phyloP scores from a whole-genome alignment of 2,888 invertebrate genomes.

The Melanostoma scalare region DNA sequence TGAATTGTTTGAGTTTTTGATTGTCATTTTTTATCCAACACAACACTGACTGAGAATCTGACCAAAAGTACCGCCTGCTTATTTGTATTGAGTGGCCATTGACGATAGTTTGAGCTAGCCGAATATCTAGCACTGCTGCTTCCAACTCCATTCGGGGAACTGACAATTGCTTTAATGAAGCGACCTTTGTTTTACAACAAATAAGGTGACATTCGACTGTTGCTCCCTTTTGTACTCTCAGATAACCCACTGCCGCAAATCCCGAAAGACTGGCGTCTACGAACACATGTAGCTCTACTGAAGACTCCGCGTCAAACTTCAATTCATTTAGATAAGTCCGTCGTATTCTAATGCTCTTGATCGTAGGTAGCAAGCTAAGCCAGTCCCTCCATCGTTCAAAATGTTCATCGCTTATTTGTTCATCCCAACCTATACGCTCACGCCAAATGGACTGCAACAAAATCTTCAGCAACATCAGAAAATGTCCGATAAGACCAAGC shows the following conservation, averaged over 20 bases:
- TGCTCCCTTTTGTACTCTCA: not conserved
- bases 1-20: too few species aligned
- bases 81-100: conserved; percentile 39
- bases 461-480: too few species aligned
- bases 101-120: conserved; percentile 9
- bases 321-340: not conserved
- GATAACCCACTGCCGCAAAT: not conserved
- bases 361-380: not conserved
- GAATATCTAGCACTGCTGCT: conserved; percentile 18
- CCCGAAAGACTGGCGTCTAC: conserved; percentile 2
- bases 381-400: not conserved
- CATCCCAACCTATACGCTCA: too few species aligned
- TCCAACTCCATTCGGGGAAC: conserved; percentile 7
- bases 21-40: too few species aligned
- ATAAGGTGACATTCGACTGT: not conserved
- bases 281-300: conserved; percentile 10
- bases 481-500: too few species aligned
- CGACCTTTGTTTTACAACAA: conserved; percentile 6
- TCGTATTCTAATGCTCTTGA: not conserved
- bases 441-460: not conserved
- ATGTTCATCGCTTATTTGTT: not conserved
- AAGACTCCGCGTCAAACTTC: not conserved
- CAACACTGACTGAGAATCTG: too few species aligned
- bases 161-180: not conserved
- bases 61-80: too few species aligned